phyloP scores from a whole-genome alignment of 2,797 vertebrate species.

The Muscicapa comitata region DNA sequence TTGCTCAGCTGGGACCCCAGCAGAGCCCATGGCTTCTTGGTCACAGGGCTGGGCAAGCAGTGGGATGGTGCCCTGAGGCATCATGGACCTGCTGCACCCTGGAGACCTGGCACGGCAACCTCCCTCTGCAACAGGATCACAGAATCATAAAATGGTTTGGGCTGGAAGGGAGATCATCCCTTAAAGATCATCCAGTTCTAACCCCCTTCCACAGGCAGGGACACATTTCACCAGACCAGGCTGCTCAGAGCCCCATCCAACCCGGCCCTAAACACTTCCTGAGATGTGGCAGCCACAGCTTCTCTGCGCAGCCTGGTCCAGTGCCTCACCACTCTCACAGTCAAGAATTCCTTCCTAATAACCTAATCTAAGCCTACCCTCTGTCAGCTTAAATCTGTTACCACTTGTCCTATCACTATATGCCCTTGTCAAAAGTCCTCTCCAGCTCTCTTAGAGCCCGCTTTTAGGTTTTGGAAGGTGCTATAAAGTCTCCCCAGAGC shows the following conservation, averaged over 20 bases:
- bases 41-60: fast-evolving
- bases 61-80: background rate
- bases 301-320: background rate
- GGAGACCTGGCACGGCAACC: fast-evolving
- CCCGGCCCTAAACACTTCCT: background rate
- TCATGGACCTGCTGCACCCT: fast-evolving
- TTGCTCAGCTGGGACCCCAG: background rate
- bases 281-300: background rate
- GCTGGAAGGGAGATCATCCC: background rate
- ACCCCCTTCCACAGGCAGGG: background rate
- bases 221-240: background rate
- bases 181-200: background rate
- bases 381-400: background rate
- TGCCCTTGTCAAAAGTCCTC: background rate
- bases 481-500: background rate
- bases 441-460: background rate
- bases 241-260: background rate
- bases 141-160: background rate
- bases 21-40: fast-evolving
- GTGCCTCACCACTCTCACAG: background rate
- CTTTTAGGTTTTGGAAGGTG: background rate
- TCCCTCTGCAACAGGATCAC: background rate
- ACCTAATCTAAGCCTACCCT: background rate
- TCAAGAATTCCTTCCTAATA: background rate
- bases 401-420: background rate